phyloP scores from a whole-genome alignment of 2,113 vertebrate genomes.

The Bos javanicus region DNA sequence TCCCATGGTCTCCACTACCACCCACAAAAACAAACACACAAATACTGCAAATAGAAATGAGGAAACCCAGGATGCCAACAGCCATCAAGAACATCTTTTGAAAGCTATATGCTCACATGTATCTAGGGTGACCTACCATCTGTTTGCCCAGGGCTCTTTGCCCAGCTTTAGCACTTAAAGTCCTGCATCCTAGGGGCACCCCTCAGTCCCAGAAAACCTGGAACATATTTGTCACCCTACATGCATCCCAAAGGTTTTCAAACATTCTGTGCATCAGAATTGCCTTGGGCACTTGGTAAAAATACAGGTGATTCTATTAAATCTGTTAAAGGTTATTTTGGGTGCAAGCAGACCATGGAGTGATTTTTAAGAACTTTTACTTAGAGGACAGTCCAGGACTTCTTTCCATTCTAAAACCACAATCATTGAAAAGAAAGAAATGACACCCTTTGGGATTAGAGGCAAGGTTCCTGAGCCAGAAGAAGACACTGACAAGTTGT shows the following conservation, averaged over 20 bases:
- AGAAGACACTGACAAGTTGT: slow-evolving; percentile 18
- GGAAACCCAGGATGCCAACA: not conserved
- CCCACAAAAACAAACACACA: not conserved
- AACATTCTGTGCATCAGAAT: not conserved
- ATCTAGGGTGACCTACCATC: not conserved
- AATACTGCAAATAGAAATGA: not conserved
- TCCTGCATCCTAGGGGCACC: not conserved
- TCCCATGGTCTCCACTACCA: not conserved
- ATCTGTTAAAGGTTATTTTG: not conserved
- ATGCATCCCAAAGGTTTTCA: not conserved
- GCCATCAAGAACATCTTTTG: not conserved
- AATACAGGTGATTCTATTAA: not conserved
- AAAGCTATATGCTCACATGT: not conserved
- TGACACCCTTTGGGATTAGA: not conserved
- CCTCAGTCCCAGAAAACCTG: not conserved
- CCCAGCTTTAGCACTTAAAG: not conserved
- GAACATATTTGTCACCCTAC: not conserved
- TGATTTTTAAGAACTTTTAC: not conserved
- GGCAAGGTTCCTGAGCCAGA: not conserved
- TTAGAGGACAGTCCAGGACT: not conserved
- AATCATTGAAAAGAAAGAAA: slow-evolving; percentile 34
- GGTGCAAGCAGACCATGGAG: not conserved
- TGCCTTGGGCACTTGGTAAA: not conserved
- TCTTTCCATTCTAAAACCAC: slow-evolving; percentile 24
- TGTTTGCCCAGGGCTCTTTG: not conserved